phyloP scores from a whole-genome alignment of 1,140 invertebrate genomes.

The Formica exsecta region DNA sequence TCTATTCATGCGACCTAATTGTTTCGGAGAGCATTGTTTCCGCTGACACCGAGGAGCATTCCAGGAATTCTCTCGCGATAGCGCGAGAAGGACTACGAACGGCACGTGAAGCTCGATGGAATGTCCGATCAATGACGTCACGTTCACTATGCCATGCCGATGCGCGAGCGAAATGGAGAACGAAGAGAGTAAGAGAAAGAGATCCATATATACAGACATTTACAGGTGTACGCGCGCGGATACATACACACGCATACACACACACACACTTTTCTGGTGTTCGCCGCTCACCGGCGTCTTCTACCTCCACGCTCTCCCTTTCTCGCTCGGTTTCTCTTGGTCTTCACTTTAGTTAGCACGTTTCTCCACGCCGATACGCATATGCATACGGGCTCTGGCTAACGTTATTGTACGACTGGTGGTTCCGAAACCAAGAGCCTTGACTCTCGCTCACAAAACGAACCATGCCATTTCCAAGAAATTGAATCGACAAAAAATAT shows the following conservation, averaged over 20 bases:
- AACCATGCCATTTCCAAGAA: background rate
- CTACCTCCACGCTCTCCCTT: conserved; percentile 40
- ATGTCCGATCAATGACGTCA: conserved; percentile 81
- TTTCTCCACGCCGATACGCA: conserved; percentile 17
- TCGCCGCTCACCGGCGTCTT: conserved; percentile 60
- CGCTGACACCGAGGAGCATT: conserved; percentile 41
- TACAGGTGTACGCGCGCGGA: no score
- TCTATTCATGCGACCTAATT: conserved; percentile 33
- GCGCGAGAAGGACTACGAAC: conserved; percentile 36
- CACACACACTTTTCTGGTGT: conserved; percentile 1
- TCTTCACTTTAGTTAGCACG: conserved; percentile 38
- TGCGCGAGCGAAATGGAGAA: conserved; percentile 29
- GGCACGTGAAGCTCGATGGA: conserved; percentile 74
- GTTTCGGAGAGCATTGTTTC: conserved; percentile 52
- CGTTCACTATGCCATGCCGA: conserved; percentile 26
- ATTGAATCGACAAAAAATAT: background rate
- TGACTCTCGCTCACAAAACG: conserved; percentile 50
- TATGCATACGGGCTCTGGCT: background rate
- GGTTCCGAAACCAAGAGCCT: conserved; percentile 58
- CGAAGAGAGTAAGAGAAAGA: conserved; percentile 40
- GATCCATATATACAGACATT: background rate
- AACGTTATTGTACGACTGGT: conserved; percentile 3
- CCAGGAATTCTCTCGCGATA: conserved; percentile 42
- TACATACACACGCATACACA: no score
- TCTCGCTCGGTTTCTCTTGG: conserved; percentile 16